Evolutionary conservation across 2,113 vertebrate genomes (phyloP), one percentile per base, ranked within the genome.

Genomic region (Arvicanthis niloticus): DNA sequence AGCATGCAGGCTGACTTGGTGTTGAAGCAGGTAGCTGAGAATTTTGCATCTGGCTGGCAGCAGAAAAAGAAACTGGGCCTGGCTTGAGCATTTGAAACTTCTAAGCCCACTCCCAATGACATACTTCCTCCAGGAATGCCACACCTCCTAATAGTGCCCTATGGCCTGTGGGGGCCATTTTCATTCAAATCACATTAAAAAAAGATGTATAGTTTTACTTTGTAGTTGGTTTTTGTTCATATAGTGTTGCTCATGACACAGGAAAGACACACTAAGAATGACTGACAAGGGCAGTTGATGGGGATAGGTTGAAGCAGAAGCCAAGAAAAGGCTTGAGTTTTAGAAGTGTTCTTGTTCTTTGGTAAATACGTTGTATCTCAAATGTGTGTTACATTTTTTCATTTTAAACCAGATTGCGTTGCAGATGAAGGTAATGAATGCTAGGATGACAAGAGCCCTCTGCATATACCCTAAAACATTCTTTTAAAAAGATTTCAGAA

Each of bases 271-370:
- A 53, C 45, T 48, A 68, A 65, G 24, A 89, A 91, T 68, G 82
- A 96, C 42, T 58, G 90, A 81, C 58, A 62, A 86, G 16, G 42
- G 12, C 76, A 90, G 26, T 72, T 97, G 91, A 80, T 93, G 29
- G 70, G 42, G 89, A 93, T 31, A 92, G 81, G 70, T 62, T 88
- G 90, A 91, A 92, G 68, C 24, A 85, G 67, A 85, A 78, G 40
- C 58, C 88, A 37, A 92, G 70, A 72, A 62, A 42, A 78, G 78
- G 65, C 72, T 7, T 68, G 77, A 95, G 22, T 93, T 96, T 96
- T 95, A 45, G 95, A 84, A 78, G 31, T 95, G 80, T 92, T 93
- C 40, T 81, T 95, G n/a, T 96, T 91, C 77, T 92, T 93, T 58
- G 58, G 12, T 91, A 62, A 96, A 76, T 80, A 51, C 82, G 90